Base-by-base conservation (phyloP, 2,888 invertebrate genomes). In the Epirrhoe tristata region DNA sequence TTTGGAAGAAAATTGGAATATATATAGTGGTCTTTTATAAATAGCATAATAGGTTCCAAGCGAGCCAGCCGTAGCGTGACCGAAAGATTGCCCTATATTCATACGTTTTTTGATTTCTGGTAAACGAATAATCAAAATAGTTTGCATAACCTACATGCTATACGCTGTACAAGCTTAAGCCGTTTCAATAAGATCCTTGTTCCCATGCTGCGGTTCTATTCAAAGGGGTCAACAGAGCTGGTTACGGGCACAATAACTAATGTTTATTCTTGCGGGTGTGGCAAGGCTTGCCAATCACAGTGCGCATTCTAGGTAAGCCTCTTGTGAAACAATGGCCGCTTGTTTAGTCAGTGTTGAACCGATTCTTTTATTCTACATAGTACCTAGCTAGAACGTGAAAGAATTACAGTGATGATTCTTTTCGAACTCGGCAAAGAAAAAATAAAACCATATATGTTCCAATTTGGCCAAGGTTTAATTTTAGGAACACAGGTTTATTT, bases 241-340 rank as follows among this genome's bases (percentile, higher is more conserved):
- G 80, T 43, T 58, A 63, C 63, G 48, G 75, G 74, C 79, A 78
- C 77, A 75, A 79, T 75, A 76, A 70, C 66, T 67, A 67, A 66
- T 66, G 72, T 71, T 70, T 73, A 58, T 58, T 62, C 43, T 65
- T 63, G 74, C 75, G 77, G 75, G 76, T 74, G 75, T 74, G 73
- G 74, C 75, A 80, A 81, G 62, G 71, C 73, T 72, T 72, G 75
- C 78, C 73, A 77, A 76, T 77, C 77, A 78, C 74, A 76, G 48
- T 16, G 48, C 48, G 48, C 48, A 66, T 62, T 69, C 66, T 32
- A 64, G 54, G 54, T 58, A 31, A 64, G 68, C 67, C 39, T 56
- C 57, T 67, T 61, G 57, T 34, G 60, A 61, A 67, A 67, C 67
- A 67, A 67, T 64, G 57, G 57, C 57, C 53, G 56, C 43, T 51